A percentile compares a stretch with the other conserved stretches of the same genome.
phyloP scores from a whole-genome alignment of 2,113 vertebrate genomes.

The Perccottus glenii region DNA sequence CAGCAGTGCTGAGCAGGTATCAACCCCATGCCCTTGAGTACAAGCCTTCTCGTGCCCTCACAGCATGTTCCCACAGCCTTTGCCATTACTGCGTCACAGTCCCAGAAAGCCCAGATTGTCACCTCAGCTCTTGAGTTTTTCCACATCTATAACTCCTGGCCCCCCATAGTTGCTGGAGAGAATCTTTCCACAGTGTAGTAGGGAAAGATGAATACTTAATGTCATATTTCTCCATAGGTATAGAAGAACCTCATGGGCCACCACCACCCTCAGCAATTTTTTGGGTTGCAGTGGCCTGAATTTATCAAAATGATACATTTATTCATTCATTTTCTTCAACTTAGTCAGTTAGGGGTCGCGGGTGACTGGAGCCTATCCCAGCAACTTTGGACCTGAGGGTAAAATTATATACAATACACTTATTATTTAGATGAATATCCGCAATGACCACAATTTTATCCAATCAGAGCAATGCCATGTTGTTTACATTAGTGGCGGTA shows the following conservation, averaged over 20 bases:
- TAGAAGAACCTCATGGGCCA: constrained; percentile 26
- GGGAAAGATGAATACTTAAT: constrained; percentile 54
- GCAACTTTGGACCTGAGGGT: too few relatives aligned
- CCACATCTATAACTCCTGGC: constrained; percentile 65
- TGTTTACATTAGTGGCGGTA: too few relatives aligned
- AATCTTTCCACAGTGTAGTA: constrained; percentile 53
- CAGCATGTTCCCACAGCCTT: constrained; percentile 22
- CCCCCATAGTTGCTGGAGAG: constrained; percentile 23
- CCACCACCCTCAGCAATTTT: constrained; percentile 25
- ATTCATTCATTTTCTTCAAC: too few relatives aligned
- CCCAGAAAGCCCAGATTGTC: constrained; percentile 66
- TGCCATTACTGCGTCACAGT: constrained; percentile 43
- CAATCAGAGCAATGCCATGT: too few relatives aligned
- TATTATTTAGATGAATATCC: too few relatives aligned
- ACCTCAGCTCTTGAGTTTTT: constrained; percentile 34
- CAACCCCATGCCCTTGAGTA: constrained; percentile 51
- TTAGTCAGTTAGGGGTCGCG: too few relatives aligned
- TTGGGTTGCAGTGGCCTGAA: neutral
- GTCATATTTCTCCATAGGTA: constrained; percentile 28
- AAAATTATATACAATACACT: too few relatives aligned
- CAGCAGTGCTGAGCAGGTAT: constrained; percentile 24
- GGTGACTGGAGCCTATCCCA: too few relatives aligned
- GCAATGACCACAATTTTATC: too few relatives aligned
- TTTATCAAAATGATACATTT: neutral
- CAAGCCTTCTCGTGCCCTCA: constrained; percentile 20